Percentiles rank a stretch among this genome's conserved stretches.
Conservation (phyloP, 1,140 invertebrate species). For the Antheraea pernyi region DNA sequence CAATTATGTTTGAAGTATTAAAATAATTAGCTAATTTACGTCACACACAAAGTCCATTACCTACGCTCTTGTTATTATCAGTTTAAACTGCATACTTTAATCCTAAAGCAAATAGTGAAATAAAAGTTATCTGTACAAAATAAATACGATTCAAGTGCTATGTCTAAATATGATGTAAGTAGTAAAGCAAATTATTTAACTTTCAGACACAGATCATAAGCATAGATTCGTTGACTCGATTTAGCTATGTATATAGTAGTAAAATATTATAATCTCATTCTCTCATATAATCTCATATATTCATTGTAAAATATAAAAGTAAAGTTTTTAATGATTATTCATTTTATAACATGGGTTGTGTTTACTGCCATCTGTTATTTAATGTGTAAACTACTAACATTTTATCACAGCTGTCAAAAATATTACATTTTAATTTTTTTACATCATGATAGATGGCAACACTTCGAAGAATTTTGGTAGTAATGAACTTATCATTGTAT, state of each 20-base stretch:
- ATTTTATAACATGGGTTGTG: too few species aligned
- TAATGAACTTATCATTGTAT: background rate
- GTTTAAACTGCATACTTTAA: background rate
- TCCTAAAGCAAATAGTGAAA: background rate
- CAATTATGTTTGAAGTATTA: too few species aligned
- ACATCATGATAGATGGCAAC: background rate
- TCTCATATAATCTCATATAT: too few species aligned
- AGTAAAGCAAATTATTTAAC: background rate
- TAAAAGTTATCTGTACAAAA: background rate
- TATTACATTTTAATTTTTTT: background rate
- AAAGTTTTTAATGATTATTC: too few species aligned
- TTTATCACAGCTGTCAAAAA: background rate
- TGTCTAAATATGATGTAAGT: background rate
- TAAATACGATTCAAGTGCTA: background rate
- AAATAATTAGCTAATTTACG: background rate
- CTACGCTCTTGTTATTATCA: background rate
- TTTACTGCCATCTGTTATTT: background rate
- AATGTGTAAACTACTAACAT: background rate
- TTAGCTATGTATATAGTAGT: background rate
- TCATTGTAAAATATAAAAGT: too few species aligned
- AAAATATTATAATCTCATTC: background rate
- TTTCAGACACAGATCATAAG: background rate
- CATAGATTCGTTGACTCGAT: background rate
- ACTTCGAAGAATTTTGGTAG: background rate
- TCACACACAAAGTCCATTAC: background rate